These are phyloP conservation scores for Smutsia temminckii DNA, from an alignment of 2,797 vertebrate species.

Conservation along the genomic window DNA sequence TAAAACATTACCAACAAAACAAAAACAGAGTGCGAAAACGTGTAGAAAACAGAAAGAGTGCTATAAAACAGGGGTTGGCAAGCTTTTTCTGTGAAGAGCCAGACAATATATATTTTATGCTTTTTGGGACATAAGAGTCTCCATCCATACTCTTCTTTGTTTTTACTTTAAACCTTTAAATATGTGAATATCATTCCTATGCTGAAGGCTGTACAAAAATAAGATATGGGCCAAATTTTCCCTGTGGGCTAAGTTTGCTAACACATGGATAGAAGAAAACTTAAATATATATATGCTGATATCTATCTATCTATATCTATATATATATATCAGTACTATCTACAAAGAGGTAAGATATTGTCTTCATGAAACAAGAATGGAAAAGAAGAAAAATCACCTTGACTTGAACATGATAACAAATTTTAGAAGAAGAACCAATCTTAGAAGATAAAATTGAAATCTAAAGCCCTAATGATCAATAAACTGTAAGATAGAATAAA, in stretches of 20 bases:
- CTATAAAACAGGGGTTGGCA: not conserved
- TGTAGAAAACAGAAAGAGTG: not conserved
- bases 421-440: conserved; percentile 7
- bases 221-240: not conserved
- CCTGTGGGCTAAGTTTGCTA: not conserved
- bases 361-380: not conserved
- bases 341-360: not conserved
- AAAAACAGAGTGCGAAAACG: not conserved
- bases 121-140: not conserved
- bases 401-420: not conserved
- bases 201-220: not conserved
- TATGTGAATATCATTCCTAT: conserved; percentile 12
- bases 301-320: no score
- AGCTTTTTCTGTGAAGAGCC: not conserved
- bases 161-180: conserved; percentile 13
- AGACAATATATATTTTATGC: not conserved
- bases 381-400: conserved; percentile 10
- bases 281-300: no score
- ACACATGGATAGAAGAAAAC: not conserved
- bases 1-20: not conserved
- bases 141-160: not conserved
- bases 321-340: not conserved
- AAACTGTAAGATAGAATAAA: not conserved
- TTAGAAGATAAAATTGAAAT: conserved; percentile 19
- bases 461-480: not conserved